Conservation (phyloP, 2,797 vertebrate genomes). For the Onychomys arenicola region DNA sequence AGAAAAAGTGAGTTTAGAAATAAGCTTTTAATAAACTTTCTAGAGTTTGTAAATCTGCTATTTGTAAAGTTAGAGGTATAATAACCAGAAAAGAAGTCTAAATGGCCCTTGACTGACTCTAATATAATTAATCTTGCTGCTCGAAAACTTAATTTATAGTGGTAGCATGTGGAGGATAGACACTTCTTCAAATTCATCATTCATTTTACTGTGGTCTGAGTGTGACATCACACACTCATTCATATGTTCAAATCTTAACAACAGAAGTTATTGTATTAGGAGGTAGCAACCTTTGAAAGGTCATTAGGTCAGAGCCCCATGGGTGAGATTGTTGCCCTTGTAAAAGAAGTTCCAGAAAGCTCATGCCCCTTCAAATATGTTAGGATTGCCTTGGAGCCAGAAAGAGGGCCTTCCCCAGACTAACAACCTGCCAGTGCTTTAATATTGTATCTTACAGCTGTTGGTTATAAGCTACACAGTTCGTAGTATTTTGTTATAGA, state of each 20-base stretch:
- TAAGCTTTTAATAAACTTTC: conserved; percentile 21
- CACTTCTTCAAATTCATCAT: conserved; percentile 42
- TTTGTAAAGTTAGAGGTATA: conserved; percentile 58
- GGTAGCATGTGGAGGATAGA: not conserved
- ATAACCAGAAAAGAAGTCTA: conserved; percentile 14
- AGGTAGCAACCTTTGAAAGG: not conserved
- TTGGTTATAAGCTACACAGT: not conserved
- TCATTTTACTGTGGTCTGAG: not conserved
- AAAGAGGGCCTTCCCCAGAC: not conserved
- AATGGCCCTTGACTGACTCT: conserved; percentile 10
- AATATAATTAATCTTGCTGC: conserved; percentile 44
- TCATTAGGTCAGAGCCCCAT: not conserved
- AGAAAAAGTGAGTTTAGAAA: not conserved
- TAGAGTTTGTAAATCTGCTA: not conserved
- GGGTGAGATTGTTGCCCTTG: not conserved
- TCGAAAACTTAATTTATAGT: not conserved
- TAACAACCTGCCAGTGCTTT: not conserved
- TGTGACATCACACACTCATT: not conserved
- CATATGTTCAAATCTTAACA: not conserved
- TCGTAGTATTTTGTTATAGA: not conserved
- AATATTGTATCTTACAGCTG: not conserved
- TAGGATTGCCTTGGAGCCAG: not conserved
- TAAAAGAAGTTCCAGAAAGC: not conserved
- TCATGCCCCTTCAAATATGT: not conserved
- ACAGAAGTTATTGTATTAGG: not conserved